Evolutionary conservation across 1,140 invertebrate genomes (phyloP).

Genomic region (Apis dorsata): DNA sequence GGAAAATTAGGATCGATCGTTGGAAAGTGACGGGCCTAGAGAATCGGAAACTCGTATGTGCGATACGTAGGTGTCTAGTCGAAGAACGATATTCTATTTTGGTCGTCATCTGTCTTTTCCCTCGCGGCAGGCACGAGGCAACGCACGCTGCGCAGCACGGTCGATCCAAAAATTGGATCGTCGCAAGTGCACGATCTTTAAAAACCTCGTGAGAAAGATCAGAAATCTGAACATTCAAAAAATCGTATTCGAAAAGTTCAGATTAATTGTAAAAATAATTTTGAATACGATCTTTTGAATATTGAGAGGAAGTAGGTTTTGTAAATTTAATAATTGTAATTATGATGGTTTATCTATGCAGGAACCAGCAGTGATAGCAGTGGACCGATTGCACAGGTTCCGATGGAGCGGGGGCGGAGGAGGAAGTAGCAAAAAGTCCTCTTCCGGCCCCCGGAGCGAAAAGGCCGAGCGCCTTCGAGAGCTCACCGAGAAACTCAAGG

Average conservation of each 20-base stretch:
- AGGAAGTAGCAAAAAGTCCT: conserved; percentile 75
- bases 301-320: no score
- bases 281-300: no score
- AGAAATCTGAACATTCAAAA: background rate
- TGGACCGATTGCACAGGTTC: conserved; percentile 89
- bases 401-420: conserved; percentile 85
- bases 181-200: conserved; percentile 27
- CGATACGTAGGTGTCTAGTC: conserved; percentile 57
- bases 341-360: conserved; percentile 29
- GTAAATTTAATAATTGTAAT: no score
- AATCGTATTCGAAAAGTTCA: background rate
- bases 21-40: conserved; percentile 26
- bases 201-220: background rate
- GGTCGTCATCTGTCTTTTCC: conserved; percentile 57
- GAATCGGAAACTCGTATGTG: conserved; percentile 40
- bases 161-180: conserved; percentile 42
- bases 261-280: no score
- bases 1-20: background rate
- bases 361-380: conserved; percentile 79
- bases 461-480: conserved; percentile 87
- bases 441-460: conserved; percentile 81
- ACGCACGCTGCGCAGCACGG: conserved; percentile 38
- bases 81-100: conserved; percentile 59
- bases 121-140: conserved; percentile 51
- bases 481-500: conserved; percentile 87